A percentile compares a stretch with the other conserved stretches of the same genome.
phyloP scores from a whole-genome alignment of 2,113 vertebrate genomes.

The Scomber scombrus region DNA sequence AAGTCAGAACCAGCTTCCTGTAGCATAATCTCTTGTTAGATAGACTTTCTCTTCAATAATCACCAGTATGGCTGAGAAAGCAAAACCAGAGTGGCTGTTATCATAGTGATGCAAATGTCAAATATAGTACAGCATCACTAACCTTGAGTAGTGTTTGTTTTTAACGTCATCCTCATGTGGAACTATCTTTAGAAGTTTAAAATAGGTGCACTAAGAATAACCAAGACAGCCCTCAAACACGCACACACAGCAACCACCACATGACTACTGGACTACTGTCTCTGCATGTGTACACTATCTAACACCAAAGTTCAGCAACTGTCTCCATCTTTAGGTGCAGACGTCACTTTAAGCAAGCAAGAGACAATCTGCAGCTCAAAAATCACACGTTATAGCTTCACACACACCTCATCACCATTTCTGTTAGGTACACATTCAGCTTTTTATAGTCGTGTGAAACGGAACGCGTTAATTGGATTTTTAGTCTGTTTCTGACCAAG shows the following conservation, averaged over 20 bases:
- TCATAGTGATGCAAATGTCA: neutral
- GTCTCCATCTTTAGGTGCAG: constrained; percentile 13
- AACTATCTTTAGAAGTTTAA: neutral
- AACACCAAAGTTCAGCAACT: constrained; percentile 27
- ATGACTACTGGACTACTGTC: constrained; percentile 10
- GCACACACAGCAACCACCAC: constrained; percentile 8
- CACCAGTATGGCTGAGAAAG: neutral
- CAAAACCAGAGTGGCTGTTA: neutral
- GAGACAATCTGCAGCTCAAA: constrained; percentile 42
- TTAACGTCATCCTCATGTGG: neutral
- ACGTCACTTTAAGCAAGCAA: constrained; percentile 32
- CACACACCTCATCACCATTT: constrained; percentile 42
- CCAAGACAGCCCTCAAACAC: neutral
- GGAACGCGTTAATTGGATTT: constrained; percentile 53
- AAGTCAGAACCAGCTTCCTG: neutral
- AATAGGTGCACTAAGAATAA: neutral
- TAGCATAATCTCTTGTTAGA: too few relatives aligned
- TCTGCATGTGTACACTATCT: constrained; percentile 31
- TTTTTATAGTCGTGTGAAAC: constrained; percentile 43
- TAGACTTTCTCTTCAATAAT: neutral
- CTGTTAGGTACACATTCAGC: neutral
- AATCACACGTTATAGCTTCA: constrained; percentile 45
- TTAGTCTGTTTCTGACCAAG: constrained; percentile 18
- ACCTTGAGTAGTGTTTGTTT: neutral
- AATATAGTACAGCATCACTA: neutral